Conservation (phyloP, 2,888 invertebrate species). For the Polydrusus tereticollis region DNA sequence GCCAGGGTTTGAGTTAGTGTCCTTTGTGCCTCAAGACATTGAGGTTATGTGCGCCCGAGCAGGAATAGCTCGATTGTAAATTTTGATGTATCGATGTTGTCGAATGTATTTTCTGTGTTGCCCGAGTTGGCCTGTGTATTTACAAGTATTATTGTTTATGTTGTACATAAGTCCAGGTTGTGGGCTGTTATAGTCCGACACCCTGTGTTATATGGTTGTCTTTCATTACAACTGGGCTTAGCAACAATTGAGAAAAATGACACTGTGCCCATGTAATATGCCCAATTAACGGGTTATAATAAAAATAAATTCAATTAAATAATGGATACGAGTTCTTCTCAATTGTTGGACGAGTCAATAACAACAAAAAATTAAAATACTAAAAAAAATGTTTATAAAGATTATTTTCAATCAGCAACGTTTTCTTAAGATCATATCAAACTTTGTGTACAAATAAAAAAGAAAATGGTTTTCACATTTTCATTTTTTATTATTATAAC, state of each 20-base stretch:
- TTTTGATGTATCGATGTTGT: constrained; percentile 26
- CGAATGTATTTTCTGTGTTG: constrained; percentile 27
- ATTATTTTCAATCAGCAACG: neutral
- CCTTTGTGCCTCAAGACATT: neutral
- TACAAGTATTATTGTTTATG: constrained; percentile 43
- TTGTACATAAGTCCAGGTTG: constrained; percentile 22
- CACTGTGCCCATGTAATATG: neutral
- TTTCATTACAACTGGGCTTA: neutral
- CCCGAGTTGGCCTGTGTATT: constrained; percentile 34
- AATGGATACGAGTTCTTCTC: neutral
- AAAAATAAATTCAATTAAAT: too few species aligned
- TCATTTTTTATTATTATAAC: neutral
- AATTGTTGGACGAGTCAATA: neutral
- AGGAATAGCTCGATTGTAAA: constrained; percentile 24
- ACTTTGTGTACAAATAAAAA: constrained; percentile 10
- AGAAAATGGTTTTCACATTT: constrained; percentile 34
- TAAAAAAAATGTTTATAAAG: neutral
- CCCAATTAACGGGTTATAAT: too few species aligned
- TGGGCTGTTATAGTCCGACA: neutral
- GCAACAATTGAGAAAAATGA: neutral
- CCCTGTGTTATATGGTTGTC: neutral
- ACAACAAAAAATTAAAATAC: neutral
- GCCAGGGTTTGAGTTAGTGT: constrained; percentile 27
- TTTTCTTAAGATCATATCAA: neutral
- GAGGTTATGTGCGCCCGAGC: neutral